Percentiles rank a stretch among this genome's conserved stretches.
Conservation (phyloP, 1,140 invertebrate genomes). For the Tetragnatha versicolor region DNA sequence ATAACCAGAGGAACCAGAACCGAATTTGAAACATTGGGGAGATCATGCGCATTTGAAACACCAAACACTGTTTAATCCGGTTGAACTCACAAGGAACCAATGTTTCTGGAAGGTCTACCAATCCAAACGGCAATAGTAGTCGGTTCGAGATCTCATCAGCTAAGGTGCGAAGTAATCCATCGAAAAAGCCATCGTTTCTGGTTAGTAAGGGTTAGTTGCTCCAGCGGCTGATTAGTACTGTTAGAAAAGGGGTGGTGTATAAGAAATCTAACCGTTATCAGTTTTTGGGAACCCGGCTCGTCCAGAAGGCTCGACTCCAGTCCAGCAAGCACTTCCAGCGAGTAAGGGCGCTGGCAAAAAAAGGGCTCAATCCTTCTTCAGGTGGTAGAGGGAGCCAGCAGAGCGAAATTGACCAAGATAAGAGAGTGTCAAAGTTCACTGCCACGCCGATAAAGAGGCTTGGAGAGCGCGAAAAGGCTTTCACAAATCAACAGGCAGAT, state of each 20-base stretch:
- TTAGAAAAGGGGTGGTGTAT: neutral
- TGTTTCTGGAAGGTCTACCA: too few species aligned
- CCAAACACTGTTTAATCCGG: too few species aligned
- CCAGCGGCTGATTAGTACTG: too few species aligned
- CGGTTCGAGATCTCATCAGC: too few species aligned
- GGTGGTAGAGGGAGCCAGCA: neutral
- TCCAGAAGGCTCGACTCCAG: neutral
- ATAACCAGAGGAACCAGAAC: too few species aligned
- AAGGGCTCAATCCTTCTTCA: neutral
- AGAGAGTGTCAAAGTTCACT: conserved; percentile 40
- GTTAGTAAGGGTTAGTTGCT: too few species aligned
- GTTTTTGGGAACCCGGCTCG: neutral
- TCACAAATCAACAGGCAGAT: conserved; percentile 47
- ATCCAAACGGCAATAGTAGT: too few species aligned
- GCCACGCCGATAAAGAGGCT: conserved; percentile 2
- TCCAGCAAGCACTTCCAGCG: neutral
- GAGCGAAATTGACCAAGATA: neutral
- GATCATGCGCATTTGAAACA: too few species aligned
- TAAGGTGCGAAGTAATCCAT: too few species aligned
- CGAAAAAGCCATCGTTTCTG: too few species aligned
- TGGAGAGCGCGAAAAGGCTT: neutral
- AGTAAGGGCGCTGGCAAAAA: neutral
- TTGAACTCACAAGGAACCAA: too few species aligned
- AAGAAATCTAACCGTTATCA: neutral
- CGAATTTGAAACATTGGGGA: too few species aligned